Conservation (phyloP, 2,113 vertebrate genomes). For the Elaphurus davidianus region DNA sequence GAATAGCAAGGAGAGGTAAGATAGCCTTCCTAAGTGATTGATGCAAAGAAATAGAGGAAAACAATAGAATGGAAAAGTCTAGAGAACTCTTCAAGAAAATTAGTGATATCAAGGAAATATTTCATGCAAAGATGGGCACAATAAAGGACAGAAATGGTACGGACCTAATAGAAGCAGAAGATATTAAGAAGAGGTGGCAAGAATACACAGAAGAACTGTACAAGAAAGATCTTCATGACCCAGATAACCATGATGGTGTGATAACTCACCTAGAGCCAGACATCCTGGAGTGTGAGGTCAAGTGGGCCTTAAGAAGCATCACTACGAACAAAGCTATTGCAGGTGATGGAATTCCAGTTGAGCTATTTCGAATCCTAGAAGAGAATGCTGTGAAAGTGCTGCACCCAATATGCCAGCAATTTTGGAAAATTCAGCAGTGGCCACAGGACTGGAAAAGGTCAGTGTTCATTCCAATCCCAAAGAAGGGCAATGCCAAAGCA, state of each 20-base stretch:
- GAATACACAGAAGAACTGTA: not conserved
- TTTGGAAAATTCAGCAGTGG: not conserved
- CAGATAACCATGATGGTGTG: not conserved
- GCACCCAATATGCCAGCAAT: not conserved
- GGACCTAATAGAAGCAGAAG: not conserved
- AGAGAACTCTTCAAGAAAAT: not conserved
- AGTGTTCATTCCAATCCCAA: not conserved
- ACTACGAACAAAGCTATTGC: not conserved
- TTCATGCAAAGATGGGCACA: not conserved
- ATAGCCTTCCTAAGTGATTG: not conserved
- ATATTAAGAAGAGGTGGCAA: not conserved
- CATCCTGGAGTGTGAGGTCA: not conserved
- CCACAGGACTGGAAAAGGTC: not conserved
- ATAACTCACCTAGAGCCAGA: not conserved
- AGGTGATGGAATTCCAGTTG: not conserved
- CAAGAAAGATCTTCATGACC: not conserved
- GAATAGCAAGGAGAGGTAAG: not conserved
- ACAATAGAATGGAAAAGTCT: not conserved
- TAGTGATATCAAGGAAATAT: not conserved
- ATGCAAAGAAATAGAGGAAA: not conserved
- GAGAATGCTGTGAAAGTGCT: not conserved
- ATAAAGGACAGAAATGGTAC: not conserved
- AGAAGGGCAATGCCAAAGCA: not conserved
- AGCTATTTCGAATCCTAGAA: not conserved
- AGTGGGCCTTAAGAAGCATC: not conserved